Evolutionary conservation across 2,113 vertebrate genomes (phyloP).

Genomic region (Lanius ludovicianus): DNA sequence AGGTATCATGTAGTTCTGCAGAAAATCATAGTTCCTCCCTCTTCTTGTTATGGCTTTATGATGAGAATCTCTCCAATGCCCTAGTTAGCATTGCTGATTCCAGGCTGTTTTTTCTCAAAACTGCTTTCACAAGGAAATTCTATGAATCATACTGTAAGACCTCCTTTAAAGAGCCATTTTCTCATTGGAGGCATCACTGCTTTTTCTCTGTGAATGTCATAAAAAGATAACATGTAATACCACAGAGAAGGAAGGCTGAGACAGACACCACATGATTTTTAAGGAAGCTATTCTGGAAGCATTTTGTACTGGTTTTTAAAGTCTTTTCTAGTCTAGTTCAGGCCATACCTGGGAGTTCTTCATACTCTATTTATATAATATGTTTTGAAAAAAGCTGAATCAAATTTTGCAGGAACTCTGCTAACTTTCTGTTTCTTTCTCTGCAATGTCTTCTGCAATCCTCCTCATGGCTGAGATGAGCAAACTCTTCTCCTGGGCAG

Average conservation of each 20-base stretch:
- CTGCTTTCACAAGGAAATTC: neutral
- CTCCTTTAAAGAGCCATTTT: neutral
- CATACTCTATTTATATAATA: neutral
- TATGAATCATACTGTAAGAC: neutral
- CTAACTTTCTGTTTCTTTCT: neutral
- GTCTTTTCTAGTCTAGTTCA: neutral
- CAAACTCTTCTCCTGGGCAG: conserved; percentile 20
- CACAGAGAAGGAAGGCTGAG: neutral
- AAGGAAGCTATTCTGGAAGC: neutral
- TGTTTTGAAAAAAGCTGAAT: neutral
- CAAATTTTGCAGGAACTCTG: neutral
- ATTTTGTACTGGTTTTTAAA: neutral
- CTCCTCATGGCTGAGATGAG: neutral
- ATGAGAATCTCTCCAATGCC: neutral
- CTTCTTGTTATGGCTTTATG: neutral
- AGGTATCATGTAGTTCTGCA: neutral
- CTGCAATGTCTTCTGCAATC: neutral
- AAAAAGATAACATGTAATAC: neutral
- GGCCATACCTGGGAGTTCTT: neutral
- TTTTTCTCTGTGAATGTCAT: neutral
- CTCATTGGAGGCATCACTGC: neutral
- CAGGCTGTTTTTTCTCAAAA: neutral
- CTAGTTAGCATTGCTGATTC: neutral
- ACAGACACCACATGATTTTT: neutral
- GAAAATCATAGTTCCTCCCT: neutral